A percentile compares a stretch with the other conserved stretches of the same genome.
phyloP scores from a whole-genome alignment of 2,888 invertebrate species.

The Minunthozetes semirufus region DNA sequence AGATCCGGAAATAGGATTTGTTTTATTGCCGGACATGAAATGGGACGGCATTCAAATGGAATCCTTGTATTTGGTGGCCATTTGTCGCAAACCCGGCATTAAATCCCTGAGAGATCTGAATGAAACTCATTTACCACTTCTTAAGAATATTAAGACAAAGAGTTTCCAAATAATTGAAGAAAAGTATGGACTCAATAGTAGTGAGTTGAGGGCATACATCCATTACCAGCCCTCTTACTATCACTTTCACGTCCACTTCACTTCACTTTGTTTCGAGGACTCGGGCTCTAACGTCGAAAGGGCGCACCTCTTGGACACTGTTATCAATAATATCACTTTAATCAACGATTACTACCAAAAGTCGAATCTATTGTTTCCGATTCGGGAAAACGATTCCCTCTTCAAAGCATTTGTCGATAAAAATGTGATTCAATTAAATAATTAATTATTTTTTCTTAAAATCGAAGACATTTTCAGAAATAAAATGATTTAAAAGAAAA shows the following conservation, averaged over 20 bases:
- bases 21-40: slow-evolving; percentile 87
- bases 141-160: slow-evolving; percentile 70
- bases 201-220: slow-evolving; percentile 69
- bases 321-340: slow-evolving; percentile 82
- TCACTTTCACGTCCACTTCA: slow-evolving; percentile 91
- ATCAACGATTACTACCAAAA: slow-evolving; percentile 73
- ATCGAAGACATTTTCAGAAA: no score
- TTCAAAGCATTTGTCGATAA: slow-evolving; percentile 2
- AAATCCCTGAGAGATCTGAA: slow-evolving; percentile 78
- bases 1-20: slow-evolving; percentile 71
- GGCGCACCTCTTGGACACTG: slow-evolving; percentile 75
- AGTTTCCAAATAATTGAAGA: slow-evolving; percentile 69
- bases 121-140: slow-evolving; percentile 65
- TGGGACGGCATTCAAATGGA: slow-evolving; percentile 77
- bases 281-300: slow-evolving; percentile 73
- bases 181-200: slow-evolving; percentile 63
- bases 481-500: no score
- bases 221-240: slow-evolving; percentile 97
- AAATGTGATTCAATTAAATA: not conserved
- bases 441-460: no score
- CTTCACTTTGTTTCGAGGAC: slow-evolving; percentile 63
- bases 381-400: slow-evolving; percentile 46
- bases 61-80: slow-evolving; percentile 75
- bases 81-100: slow-evolving; percentile 65
- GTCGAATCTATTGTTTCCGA: slow-evolving; percentile 69